Percentiles rank a stretch among this genome's conserved stretches.
phyloP scores from a whole-genome alignment of 2,113 vertebrate species.

The Proteles cristata region DNA sequence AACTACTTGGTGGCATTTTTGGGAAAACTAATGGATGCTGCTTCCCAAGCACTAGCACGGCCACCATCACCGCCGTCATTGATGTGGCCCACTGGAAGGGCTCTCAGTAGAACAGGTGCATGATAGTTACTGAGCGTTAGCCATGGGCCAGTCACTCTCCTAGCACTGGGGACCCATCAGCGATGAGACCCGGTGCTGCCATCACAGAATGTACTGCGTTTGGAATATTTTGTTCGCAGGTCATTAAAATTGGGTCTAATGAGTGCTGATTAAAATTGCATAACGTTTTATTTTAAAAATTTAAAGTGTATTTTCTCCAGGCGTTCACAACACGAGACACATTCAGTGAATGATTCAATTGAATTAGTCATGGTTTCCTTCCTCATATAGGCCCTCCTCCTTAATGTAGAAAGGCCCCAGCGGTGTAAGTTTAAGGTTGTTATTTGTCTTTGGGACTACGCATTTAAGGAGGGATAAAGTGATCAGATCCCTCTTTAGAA shows the following conservation, averaged over 20 bases:
- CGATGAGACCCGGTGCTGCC: not conserved
- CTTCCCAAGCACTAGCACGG: not conserved
- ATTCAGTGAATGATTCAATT: not conserved
- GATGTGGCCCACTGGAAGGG: not conserved
- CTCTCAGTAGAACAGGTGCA: not conserved
- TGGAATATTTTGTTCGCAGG: not conserved
- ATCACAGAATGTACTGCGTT: not conserved
- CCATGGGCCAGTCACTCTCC: not conserved
- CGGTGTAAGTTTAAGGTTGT: not conserved
- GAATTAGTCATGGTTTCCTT: not conserved
- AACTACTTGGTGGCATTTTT: not conserved
- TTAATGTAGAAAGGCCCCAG: not conserved
- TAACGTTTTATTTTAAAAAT: constrained; percentile 13
- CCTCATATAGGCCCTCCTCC: not conserved
- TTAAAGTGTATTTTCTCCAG: not conserved
- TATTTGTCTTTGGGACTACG: not conserved
- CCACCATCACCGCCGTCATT: too few species aligned
- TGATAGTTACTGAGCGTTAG: not conserved
- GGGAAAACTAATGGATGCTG: not conserved
- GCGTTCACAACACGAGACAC: not conserved
- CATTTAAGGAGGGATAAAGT: not conserved
- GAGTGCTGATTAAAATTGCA: constrained; percentile 40
- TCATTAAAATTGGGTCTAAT: not conserved
- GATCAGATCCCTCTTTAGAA: constrained; percentile 31
- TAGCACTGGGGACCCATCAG: not conserved